Base-by-base conservation (phyloP, 2,797 vertebrate species). In the Chiroxiphia lanceolata region DNA sequence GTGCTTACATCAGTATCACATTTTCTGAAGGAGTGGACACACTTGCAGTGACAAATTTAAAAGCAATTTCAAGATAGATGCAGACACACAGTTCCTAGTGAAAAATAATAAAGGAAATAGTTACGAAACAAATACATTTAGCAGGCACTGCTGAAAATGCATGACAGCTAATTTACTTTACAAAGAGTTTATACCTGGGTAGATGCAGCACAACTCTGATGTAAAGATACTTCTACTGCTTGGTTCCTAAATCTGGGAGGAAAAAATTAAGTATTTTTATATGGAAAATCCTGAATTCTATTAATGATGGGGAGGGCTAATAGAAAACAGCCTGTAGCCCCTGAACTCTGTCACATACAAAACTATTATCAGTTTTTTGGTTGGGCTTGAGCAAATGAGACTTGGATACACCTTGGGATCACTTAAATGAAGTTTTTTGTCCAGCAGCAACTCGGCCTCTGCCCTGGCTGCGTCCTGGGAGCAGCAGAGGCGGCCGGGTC, bases 41-140 rank as follows among this genome's bases (percentile, higher is more conserved):
- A 59, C 11, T 33, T 8, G 2, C 7, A 50, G 40, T 22, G 11
- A 61, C 38, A 86, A 86, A 40, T 8, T 15, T 15, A 76, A 47
- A 5, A 50, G 9, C 17, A 57, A 0, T 26, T 61, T 64, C 23
- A 79, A 45, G 13, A 44, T 2, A 70, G 19, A 23, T 34, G 17
- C 17, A 60, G 13, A 53, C 27, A 38, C 22, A 31, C 1, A 2
- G 0, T 25, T 85, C 9, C 36, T 33, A 50, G 9, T 8, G 19
- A 83, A 44, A 54, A 80, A 44, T 8, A 40, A 29, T 9, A 23
- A 78, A 45, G 10, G 9, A 83, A 47, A 42, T 11, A 50, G 22
- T 3, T 18, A 34, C 0, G 3, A 83, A 64, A n/a, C 0, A 3
- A 64, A 8, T 1, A 4, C 1, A 21, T 56, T 71, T 18, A 34